Evolutionary conservation across 2,888 invertebrate genomes (phyloP).

Genomic region (Liposcelis brunnea): DNA sequence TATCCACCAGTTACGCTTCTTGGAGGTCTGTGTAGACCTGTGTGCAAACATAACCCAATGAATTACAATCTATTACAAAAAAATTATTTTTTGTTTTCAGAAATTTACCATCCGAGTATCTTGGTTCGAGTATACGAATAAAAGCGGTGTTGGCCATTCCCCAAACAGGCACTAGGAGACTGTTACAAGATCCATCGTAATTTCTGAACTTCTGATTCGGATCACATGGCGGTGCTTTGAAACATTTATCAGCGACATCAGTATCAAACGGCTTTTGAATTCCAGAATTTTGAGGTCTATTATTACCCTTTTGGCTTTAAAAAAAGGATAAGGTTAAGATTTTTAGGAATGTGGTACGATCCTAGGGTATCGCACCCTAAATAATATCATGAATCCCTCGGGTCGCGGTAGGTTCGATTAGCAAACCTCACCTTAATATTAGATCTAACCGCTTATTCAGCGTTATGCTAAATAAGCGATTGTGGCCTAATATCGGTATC

Average conservation of each 20-base stretch:
- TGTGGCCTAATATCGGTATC: no score
- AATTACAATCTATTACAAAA: neutral
- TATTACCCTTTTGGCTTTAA: no score
- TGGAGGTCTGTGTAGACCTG: conserved; percentile 45
- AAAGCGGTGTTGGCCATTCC: conserved; percentile 55
- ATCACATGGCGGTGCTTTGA: conserved; percentile 37
- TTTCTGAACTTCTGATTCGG: conserved; percentile 39
- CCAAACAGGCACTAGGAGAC: conserved; percentile 61
- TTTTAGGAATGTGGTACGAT: no score
- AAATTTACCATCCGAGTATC: conserved; percentile 16
- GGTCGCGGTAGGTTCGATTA: no score
- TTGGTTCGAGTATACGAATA: conserved; percentile 17
- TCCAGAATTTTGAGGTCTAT: no score
- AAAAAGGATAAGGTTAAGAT: no score
- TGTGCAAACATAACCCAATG: neutral
- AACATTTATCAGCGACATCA: neutral
- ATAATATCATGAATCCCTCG: no score
- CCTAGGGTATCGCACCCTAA: no score
- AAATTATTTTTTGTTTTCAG: no score
- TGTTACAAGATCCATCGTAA: conserved; percentile 90
- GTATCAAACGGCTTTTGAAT: neutral
- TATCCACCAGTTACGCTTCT: conserved; percentile 40
- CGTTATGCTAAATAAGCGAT: no score
- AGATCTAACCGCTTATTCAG: no score
- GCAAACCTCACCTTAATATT: no score